A percentile compares a stretch with the other conserved stretches of the same genome.
Conservation (phyloP, 2,113 vertebrate genomes). For the Bos indicus region DNA sequence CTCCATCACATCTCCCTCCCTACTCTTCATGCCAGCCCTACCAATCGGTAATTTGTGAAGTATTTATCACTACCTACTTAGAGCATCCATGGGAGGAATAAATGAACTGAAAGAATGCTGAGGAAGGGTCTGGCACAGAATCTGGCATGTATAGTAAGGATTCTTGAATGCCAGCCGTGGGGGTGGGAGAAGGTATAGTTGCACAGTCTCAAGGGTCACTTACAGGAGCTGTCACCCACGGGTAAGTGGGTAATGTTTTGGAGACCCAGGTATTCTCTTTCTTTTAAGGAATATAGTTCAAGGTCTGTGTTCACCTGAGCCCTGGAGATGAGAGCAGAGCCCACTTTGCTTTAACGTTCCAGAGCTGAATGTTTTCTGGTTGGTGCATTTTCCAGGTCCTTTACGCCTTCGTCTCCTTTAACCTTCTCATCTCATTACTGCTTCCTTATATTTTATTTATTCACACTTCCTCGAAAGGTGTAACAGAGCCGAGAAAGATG, state of each 20-base stretch:
- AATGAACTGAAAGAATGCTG: neutral
- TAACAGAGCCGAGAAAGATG: neutral
- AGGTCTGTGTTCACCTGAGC: neutral
- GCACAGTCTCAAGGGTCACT: neutral
- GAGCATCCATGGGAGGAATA: neutral
- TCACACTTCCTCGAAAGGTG: neutral
- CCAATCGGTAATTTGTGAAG: neutral
- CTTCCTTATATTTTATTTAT: neutral
- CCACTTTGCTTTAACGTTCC: neutral
- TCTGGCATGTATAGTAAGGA: neutral
- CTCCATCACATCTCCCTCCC: neutral
- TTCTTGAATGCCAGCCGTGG: neutral
- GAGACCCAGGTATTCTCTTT: neutral
- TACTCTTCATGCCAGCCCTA: neutral
- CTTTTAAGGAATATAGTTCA: neutral
- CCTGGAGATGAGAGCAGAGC: neutral
- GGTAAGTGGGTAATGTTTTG: neutral
- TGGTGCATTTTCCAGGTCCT: neutral
- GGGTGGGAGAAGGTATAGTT: neutral
- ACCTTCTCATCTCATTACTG: neutral
- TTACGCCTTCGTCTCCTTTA: neutral
- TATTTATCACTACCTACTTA: neutral
- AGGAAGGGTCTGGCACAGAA: neutral
- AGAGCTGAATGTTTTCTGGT: neutral
- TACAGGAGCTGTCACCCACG: neutral